These are phyloP conservation scores for Mormyrus iriodes DNA, from an alignment of 2,113 vertebrate genomes.

Conservation along the genomic window DNA sequence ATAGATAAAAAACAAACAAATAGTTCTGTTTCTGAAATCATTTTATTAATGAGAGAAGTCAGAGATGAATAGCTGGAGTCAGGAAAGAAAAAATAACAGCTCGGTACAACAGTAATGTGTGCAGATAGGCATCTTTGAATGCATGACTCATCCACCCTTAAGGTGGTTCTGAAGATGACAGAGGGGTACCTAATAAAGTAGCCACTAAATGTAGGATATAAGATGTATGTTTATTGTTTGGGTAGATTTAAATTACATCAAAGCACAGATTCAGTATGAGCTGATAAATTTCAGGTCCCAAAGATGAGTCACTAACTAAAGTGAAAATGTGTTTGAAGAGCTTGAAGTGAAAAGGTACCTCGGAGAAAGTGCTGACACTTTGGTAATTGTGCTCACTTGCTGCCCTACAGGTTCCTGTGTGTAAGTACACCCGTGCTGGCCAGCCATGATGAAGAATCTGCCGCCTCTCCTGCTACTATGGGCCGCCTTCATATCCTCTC, in stretches of 20 bases:
- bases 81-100: neutral
- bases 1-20: neutral
- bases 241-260: neutral
- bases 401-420: slow-evolving; percentile 37
- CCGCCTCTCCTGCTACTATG: slow-evolving; percentile 60
- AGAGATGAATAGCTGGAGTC: neutral
- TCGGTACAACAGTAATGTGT: neutral
- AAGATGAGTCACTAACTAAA: neutral
- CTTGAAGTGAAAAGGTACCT: neutral
- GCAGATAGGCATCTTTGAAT: neutral
- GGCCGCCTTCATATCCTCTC: slow-evolving; percentile 50
- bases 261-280: neutral
- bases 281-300: neutral
- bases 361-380: neutral
- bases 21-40: neutral
- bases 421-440: slow-evolving; percentile 19
- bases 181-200: neutral
- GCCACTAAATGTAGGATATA: neutral
- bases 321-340: neutral
- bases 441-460: slow-evolving; percentile 48
- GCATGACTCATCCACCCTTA: neutral
- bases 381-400: neutral
- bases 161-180: neutral
- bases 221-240: neutral
- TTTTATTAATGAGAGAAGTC: neutral